These are phyloP conservation scores for Seladonia tumulorum DNA, from an alignment of 2,888 invertebrate genomes.

Conservation along the genomic window DNA sequence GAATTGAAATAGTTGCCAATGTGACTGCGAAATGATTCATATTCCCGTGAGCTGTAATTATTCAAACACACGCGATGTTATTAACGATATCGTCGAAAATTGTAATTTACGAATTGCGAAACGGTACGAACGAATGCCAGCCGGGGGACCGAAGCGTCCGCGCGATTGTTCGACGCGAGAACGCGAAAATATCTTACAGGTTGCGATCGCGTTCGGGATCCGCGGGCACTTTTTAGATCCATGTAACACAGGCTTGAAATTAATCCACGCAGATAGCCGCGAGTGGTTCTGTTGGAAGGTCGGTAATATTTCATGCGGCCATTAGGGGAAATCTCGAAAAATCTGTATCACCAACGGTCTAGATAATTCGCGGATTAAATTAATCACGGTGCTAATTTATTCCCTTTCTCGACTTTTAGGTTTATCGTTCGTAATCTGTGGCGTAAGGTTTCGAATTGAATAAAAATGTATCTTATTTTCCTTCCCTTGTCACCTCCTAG, in stretches of 20 bases:
- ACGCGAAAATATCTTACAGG: neutral
- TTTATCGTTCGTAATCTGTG: too few relatives aligned
- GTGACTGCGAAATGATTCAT: conserved; percentile 35
- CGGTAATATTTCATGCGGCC: neutral
- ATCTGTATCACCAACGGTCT: neutral
- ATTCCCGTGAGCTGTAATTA: conserved; percentile 27
- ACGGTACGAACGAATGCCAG: neutral
- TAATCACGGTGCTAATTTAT: neutral
- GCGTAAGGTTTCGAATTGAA: neutral
- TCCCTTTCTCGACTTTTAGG: neutral
- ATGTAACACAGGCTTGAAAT: neutral
- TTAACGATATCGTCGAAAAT: conserved; percentile 41
- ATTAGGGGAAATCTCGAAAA: neutral
- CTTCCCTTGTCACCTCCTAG: neutral
- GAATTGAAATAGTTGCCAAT: conserved; percentile 48
- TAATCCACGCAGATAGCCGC: neutral
- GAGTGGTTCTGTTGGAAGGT: too few relatives aligned
- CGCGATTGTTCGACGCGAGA: neutral
- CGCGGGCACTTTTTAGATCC: neutral
- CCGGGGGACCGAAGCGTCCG: neutral
- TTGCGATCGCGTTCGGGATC: neutral
- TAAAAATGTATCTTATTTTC: neutral
- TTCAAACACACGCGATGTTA: conserved; percentile 29
- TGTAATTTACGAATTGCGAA: neutral
- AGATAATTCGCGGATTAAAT: neutral